A percentile compares a stretch with the other conserved stretches of the same genome.
phyloP scores from a whole-genome alignment of 2,888 invertebrate species.

The Rhamnusium bicolor region DNA sequence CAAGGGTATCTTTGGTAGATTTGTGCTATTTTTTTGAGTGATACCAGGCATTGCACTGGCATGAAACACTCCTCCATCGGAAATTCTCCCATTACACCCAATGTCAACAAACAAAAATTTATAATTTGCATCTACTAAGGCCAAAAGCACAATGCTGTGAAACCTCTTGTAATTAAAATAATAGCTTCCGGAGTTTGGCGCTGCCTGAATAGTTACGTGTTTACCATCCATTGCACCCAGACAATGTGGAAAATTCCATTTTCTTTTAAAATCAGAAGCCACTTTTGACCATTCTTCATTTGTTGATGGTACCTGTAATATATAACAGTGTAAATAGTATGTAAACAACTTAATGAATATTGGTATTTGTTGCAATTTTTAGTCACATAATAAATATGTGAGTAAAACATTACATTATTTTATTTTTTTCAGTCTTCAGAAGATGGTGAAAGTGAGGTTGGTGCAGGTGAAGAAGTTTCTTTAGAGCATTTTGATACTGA shows the following conservation, averaged over 20 bases:
- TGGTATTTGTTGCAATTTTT: not conserved
- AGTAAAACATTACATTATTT: slow-evolving; percentile 1
- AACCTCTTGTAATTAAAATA: slow-evolving; percentile 11
- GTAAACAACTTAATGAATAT: slow-evolving; percentile 1
- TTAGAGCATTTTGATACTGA: slow-evolving; percentile 25
- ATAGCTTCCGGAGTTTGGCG: not conserved
- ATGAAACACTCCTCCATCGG: slow-evolving; percentile 11
- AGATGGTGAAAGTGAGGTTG: not conserved
- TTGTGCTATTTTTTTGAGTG: no score
- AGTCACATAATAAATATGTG: not conserved
- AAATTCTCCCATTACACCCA: slow-evolving; percentile 7
- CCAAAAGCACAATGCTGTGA: slow-evolving; percentile 18
- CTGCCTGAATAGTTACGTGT: slow-evolving; percentile 11
- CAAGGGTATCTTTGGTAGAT: slow-evolving; percentile 1
- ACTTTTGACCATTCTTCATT: slow-evolving; percentile 23
- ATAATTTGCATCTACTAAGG: slow-evolving; percentile 22
- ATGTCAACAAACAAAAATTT: slow-evolving; percentile 24
- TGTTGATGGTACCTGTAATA: slow-evolving; percentile 26
- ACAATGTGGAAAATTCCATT: slow-evolving; percentile 6
- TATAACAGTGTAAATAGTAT: slow-evolving; percentile 2
- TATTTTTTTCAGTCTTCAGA: not conserved
- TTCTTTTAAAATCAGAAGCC: slow-evolving; percentile 18
- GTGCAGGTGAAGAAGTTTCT: not conserved
- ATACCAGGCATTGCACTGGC: no score
- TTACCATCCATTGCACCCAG: not conserved